Conservation (phyloP, 2,888 invertebrate genomes). For the Choristoneura rosaceana region DNA sequence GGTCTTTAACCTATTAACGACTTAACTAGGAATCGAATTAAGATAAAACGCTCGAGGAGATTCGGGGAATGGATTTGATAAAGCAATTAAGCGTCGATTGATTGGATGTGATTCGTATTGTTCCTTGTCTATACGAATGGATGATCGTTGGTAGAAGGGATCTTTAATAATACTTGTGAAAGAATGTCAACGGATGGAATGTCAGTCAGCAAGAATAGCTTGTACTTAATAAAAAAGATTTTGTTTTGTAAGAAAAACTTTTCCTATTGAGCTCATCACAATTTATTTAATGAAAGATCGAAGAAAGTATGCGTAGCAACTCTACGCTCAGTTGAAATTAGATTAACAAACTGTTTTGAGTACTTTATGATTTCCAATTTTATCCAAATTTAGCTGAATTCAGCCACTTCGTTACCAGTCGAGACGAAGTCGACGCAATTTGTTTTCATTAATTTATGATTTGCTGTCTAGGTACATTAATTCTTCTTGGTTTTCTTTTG, state of each 20-base stretch:
- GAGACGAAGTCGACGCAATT: slow-evolving; percentile 39
- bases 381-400: slow-evolving; percentile 26
- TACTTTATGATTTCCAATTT: slow-evolving; percentile 15
- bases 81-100: slow-evolving; percentile 19
- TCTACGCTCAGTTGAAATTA: too few species aligned
- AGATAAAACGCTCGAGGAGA: slow-evolving; percentile 19
- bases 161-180: not conserved
- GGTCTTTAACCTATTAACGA: slow-evolving; percentile 39
- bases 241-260: too few species aligned
- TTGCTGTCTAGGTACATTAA: slow-evolving; percentile 40
- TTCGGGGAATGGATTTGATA: slow-evolving; percentile 20
- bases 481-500: slow-evolving; percentile 36
- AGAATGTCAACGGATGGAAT: not conserved
- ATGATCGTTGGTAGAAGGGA: not conserved
- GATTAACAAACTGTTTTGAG: slow-evolving; percentile 27
- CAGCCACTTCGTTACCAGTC: slow-evolving; percentile 36
- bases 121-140: slow-evolving; percentile 10
- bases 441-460: slow-evolving; percentile 42
- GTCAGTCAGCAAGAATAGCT: too few species aligned
- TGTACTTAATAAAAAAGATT: too few species aligned
- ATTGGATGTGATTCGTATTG: slow-evolving; percentile 15
- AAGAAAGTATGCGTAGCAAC: too few species aligned
- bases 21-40: slow-evolving; percentile 28
- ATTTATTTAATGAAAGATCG: too few species aligned
- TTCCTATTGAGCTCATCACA: too few species aligned